phyloP scores from a whole-genome alignment of 1,140 invertebrate species.

The Lepidostoma basale region DNA sequence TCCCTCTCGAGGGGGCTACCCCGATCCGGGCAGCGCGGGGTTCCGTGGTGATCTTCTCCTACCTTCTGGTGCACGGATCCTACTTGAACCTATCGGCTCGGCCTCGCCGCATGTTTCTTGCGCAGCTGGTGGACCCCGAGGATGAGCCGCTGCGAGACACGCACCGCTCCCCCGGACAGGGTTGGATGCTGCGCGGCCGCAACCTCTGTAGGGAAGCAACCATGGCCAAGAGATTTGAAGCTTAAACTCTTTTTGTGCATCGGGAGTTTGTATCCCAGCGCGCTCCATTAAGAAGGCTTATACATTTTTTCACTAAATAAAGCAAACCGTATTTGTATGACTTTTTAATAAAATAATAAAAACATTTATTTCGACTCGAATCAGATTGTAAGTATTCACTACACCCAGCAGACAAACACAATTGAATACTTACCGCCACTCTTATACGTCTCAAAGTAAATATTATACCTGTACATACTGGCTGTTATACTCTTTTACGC shows the following conservation, averaged over 20 bases:
- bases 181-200: constrained; percentile 59
- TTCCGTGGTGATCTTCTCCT: constrained; percentile 67
- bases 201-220: constrained; percentile 55
- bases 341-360: too few species aligned
- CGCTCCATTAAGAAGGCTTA: too few species aligned
- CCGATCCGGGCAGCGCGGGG: constrained; percentile 62
- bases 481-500: too few species aligned
- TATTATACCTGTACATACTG: too few species aligned
- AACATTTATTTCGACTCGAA: too few species aligned
- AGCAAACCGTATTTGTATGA: too few species aligned
- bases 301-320: too few species aligned
- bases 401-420: too few species aligned
- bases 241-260: constrained; percentile 23
- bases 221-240: constrained; percentile 53
- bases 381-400: too few species aligned
- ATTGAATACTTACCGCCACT: too few species aligned
- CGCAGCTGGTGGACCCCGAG: constrained; percentile 63
- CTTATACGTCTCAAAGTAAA: too few species aligned
- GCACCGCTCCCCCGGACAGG: constrained; percentile 61
- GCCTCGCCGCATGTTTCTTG: constrained; percentile 64
- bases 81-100: constrained; percentile 61
- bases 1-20: constrained; percentile 61
- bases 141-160: constrained; percentile 58
- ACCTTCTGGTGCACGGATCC: constrained; percentile 67
- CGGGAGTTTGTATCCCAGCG: background rate